Percentiles rank a stretch among this genome's conserved stretches.
Conservation (phyloP, 2,113 vertebrate species). For the Neomonachus schauinslandi region DNA sequence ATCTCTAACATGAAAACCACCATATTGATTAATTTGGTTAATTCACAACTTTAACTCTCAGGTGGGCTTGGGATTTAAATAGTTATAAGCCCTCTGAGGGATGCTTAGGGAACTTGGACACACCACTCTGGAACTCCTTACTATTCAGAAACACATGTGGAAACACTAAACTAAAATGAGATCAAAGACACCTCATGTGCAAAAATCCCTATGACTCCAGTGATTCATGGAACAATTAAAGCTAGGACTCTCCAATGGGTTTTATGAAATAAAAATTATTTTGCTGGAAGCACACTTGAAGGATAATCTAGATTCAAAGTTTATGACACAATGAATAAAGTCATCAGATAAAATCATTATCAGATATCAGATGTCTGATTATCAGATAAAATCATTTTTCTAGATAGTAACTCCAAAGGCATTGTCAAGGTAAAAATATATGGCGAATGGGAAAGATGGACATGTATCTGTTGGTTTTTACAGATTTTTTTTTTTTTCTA, state of each 20-base stretch:
- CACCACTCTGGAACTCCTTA: neutral
- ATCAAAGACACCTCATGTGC: neutral
- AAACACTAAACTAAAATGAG: neutral
- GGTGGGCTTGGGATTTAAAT: neutral
- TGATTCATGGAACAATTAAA: neutral
- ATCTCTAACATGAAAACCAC: neutral
- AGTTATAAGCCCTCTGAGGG: neutral
- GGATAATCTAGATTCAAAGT: neutral
- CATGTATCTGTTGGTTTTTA: neutral
- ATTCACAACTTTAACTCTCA: neutral
- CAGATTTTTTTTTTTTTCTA: neutral
- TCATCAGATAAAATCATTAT: neutral
- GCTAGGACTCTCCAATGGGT: neutral
- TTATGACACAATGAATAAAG: neutral
- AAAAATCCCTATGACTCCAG: neutral
- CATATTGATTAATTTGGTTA: neutral
- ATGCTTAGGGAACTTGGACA: neutral
- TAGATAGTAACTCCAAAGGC: neutral
- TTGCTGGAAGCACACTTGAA: neutral
- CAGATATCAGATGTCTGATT: neutral
- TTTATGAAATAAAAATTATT: neutral
- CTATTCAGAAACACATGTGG: neutral
- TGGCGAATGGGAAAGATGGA: neutral
- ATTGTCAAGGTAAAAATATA: neutral
- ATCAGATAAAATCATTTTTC: neutral